Base-by-base conservation (phyloP, 64 coral and sea anemone species). In the Stylophora pistillata region DNA sequence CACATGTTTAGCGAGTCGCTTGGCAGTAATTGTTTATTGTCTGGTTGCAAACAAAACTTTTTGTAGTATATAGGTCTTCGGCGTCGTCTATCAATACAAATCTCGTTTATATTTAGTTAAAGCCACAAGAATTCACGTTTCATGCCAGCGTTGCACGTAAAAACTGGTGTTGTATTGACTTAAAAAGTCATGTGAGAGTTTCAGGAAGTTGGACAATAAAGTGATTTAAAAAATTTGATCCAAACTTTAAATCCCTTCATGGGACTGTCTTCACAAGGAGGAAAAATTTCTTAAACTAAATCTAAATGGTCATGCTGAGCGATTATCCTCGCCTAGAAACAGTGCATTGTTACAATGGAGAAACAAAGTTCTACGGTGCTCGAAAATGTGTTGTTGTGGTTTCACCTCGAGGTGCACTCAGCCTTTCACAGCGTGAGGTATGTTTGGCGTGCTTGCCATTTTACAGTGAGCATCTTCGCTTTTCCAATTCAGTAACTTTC, bases 1-100 rank as follows among this genome's bases (percentile, higher is more conserved):
- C 58, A 27, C 80, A 63, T 33, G 26, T n/a, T 32, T 13, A 83
- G 80, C 21, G 34, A 83, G 29, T 66, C 60, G 80, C 34, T 83
- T 83, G 80, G 80, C 61, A 83, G 52, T 32, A 66, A 78, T 58
- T 30, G 13, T 25, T n/a, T 56, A 59, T 58, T 53, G 26, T 17
- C 7, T 58, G 31, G 55, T 29, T 68, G 64, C 34, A 83, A 81
- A 83, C 80, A 30, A 37, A 69, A 54, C 61, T 83, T 25, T 9
- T 23, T 83, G 62, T 23, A 68, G 21, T 58, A 55, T 15, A 53
- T 23, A 7, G 63, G 0, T 27, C 26, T 55, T 27, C 30, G 18
- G 27, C 56, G 23, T 58, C 18, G 26, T 58, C 23, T 59, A 28
- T 23, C 58, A 29, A 10, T 47, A 41, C 26, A 63, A 21, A 14